Percentiles rank a stretch among this genome's conserved stretches.
Conservation (phyloP, 2,888 invertebrate genomes). For the Idaea dimidiata region DNA sequence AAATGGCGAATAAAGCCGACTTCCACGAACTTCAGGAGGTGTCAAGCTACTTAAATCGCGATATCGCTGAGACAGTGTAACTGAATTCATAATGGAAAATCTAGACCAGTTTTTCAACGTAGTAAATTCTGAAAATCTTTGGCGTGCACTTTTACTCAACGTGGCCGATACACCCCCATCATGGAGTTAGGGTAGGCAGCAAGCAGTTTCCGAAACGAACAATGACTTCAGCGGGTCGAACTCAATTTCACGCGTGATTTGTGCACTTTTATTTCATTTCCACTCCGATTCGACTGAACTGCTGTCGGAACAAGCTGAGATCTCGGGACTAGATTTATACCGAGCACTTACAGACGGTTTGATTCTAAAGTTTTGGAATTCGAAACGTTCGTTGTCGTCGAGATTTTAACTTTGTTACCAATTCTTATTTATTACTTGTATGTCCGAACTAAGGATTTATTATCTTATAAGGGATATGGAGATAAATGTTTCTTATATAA, state of each 20-base stretch:
- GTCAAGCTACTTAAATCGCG: constrained; percentile 27
- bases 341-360: constrained; percentile 24
- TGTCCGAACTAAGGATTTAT: constrained; percentile 28
- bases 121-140: constrained; percentile 16
- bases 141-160: constrained; percentile 18
- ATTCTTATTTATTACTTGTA: constrained; percentile 20
- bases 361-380: constrained; percentile 20
- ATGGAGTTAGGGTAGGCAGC: constrained; percentile 37
- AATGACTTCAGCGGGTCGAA: constrained; percentile 67
- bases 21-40: constrained; percentile 34
- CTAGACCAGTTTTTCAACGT: constrained; percentile 11
- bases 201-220: constrained; percentile 54
- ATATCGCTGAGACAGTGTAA: constrained; percentile 8
- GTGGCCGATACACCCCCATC: constrained; percentile 34
- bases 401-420: background rate
- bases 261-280: constrained; percentile 73
- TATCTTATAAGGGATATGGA: constrained; percentile 31
- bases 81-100: constrained; percentile 9
- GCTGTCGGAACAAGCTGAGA: constrained; percentile 41
- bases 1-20: constrained; percentile 39
- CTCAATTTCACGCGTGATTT: constrained; percentile 80
- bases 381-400: constrained; percentile 3
- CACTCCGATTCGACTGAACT: constrained; percentile 49
- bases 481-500: constrained; percentile 41
- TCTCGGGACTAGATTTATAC: constrained; percentile 32